Evolutionary conservation across 1,140 invertebrate genomes (phyloP), one percentile per base, ranked within the genome.

Genomic region (Pseudoatta argentina): DNA sequence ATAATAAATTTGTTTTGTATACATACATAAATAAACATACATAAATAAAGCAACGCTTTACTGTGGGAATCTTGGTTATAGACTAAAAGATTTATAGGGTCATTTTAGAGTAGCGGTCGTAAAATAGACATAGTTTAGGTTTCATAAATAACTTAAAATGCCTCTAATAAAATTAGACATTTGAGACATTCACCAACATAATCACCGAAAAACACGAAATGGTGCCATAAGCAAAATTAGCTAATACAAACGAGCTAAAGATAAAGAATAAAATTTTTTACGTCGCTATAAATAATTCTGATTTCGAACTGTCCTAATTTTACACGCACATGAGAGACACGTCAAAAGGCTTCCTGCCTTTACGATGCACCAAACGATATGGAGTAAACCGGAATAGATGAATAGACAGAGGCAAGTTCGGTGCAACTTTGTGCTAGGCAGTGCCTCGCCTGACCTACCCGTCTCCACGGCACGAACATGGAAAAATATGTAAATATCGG

Each of bases 401-500:
- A 82, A 82, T 81, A 73, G 69, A 81, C 81, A 48, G 57, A 72
- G 24, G 71, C 44, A 71, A 64, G 14, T 61, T 34, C 71, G 87
- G 87, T 89, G 88, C 77, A 90, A 90, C 85, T 89, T 86, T 89
- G 93, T 93, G 91, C 93, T 92, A 93, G 93, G 89, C 89, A 59
- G 93, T 93, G 85, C 93, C 93, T 92, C 76, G 92, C 92, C 88
- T 89, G 83, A 91, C 88, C 89, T 90, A 92, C 90, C 91, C 88
- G 88, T 88, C 85, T 86, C 87, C 88, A 76, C 87, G 88, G 91
- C 86, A 91, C 90, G 90, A 89, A 91, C 92, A 92, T 92, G 91
- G 92, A 93, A 92, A 93, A 93, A 93, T 93, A 92, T 93, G 91
- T 91, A 92, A 93, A 93, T 93, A 92, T 92, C 92, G 88, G 85